Evolutionary conservation across 92 coral and sea anemone species (phyloP).

Genomic region (Actinostola sp.): DNA sequence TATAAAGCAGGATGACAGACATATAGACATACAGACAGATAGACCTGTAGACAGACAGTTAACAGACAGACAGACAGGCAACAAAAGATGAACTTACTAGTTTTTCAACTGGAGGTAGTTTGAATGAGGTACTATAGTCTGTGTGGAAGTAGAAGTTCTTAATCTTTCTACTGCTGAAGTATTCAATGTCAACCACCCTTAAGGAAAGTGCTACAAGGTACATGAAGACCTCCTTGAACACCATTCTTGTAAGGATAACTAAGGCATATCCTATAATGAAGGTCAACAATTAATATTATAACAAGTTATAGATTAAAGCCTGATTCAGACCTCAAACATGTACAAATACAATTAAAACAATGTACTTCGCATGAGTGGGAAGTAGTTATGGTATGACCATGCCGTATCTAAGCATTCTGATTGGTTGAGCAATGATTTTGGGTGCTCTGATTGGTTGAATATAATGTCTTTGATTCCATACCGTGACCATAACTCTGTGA

Average conservation of each 20-base stretch:
- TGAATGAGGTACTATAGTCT: constrained; percentile 75
- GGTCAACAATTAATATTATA: too few species aligned
- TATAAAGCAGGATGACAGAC: too few species aligned
- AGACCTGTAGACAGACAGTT: not conserved
- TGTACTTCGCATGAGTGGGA: too few species aligned
- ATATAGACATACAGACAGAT: too few species aligned
- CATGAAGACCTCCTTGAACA: constrained; percentile 76
- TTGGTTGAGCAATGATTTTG: too few species aligned
- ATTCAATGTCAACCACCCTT: constrained; percentile 80
- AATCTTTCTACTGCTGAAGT: constrained; percentile 57
- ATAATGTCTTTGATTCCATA: too few species aligned
- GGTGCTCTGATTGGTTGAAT: too few species aligned
- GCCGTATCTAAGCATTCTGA: not conserved
- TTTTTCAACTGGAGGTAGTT: constrained; percentile 83
- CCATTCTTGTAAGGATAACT: constrained; percentile 68
- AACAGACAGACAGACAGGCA: not conserved
- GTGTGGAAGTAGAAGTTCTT: constrained; percentile 61
- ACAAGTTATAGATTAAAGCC: too few species aligned
- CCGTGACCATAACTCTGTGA: too few species aligned
- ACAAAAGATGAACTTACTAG: constrained; percentile 40
- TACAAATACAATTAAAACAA: too few species aligned
- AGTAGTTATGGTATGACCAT: not conserved
- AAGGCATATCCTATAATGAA: constrained; percentile 60
- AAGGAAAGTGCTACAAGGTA: constrained; percentile 57
- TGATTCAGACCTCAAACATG: too few species aligned